phyloP scores from a whole-genome alignment of 2,888 invertebrate genomes.

The Drosophila percnosoma region DNA sequence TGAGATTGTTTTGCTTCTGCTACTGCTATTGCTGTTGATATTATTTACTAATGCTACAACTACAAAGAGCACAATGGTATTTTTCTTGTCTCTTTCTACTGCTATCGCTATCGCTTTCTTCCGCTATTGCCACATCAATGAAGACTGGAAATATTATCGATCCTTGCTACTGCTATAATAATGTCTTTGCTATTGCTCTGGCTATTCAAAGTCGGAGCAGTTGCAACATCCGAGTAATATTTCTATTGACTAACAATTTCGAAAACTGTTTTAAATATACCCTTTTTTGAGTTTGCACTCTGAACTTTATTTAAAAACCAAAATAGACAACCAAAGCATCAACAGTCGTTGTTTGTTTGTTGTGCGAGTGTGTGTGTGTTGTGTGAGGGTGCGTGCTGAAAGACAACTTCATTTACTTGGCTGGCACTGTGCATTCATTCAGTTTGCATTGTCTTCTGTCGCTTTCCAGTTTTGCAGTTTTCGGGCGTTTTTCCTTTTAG shows the following conservation, averaged over 20 bases:
- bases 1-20: neutral
- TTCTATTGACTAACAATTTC: neutral
- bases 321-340: conserved; percentile 17
- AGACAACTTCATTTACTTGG: conserved; percentile 68
- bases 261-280: neutral
- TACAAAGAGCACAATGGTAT: neutral
- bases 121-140: too few species aligned
- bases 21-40: neutral
- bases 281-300: neutral
- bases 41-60: neutral
- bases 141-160: too few species aligned
- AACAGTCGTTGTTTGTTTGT: conserved; percentile 27
- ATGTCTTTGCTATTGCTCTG: neutral
- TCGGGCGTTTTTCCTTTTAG: conserved; percentile 49
- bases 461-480: conserved; percentile 22
- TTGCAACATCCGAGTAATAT: neutral
- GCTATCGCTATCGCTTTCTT: too few species aligned
- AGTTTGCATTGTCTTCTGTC: conserved; percentile 38
- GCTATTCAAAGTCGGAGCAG: neutral
- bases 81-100: too few species aligned
- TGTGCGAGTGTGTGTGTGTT: conserved; percentile 4
- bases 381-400: conserved; percentile 32
- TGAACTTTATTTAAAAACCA: conserved; percentile 1
- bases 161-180: too few species aligned
- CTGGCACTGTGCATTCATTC: conserved; percentile 50